Percentiles rank a stretch among this genome's conserved stretches.
Conservation (phyloP, 23 tunicate genomes). For the Styela plicata region DNA sequence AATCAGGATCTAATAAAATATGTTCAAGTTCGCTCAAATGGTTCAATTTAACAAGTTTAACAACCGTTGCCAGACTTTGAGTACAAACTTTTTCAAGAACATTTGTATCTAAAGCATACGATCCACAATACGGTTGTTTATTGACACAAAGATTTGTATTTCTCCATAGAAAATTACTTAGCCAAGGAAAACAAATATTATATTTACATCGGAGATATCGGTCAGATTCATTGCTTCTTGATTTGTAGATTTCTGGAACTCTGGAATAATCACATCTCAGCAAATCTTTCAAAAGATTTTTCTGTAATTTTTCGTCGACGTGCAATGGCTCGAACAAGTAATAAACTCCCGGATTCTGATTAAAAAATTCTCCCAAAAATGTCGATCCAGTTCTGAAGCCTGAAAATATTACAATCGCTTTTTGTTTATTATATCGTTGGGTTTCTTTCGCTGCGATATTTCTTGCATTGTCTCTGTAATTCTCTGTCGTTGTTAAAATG, state of each 20-base stretch:
- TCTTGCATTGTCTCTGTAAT: too few relatives aligned
- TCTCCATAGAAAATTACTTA: slow-evolving; percentile 33
- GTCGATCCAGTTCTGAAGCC: slow-evolving; percentile 44
- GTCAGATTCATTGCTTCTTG: slow-evolving; percentile 6
- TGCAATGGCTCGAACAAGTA: slow-evolving; percentile 54
- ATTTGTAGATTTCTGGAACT: neutral
- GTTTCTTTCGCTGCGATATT: neutral
- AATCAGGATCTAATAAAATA: neutral
- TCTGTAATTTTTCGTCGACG: neutral
- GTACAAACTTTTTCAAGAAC: slow-evolving; percentile 21
- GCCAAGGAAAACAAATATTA: neutral
- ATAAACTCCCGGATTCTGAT: slow-evolving; percentile 34
- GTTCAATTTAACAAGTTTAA: slow-evolving; percentile 46
- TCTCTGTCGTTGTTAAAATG: too few relatives aligned
- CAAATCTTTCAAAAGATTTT: slow-evolving; percentile 4
- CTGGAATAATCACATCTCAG: slow-evolving; percentile 17
- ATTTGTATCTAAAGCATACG: slow-evolving; percentile 8
- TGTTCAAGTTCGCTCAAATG: slow-evolving; percentile 32
- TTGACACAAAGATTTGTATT: slow-evolving; percentile 9
- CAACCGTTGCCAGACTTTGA: slow-evolving; percentile 27
- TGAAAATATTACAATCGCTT: slow-evolving; percentile 42
- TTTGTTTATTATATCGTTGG: neutral
- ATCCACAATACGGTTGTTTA: slow-evolving; percentile 20
- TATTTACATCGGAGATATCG: slow-evolving; percentile 11
- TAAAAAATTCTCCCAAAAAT: slow-evolving; percentile 49